phyloP scores from a whole-genome alignment of 2,113 vertebrate species.

The Labeo rohita region DNA sequence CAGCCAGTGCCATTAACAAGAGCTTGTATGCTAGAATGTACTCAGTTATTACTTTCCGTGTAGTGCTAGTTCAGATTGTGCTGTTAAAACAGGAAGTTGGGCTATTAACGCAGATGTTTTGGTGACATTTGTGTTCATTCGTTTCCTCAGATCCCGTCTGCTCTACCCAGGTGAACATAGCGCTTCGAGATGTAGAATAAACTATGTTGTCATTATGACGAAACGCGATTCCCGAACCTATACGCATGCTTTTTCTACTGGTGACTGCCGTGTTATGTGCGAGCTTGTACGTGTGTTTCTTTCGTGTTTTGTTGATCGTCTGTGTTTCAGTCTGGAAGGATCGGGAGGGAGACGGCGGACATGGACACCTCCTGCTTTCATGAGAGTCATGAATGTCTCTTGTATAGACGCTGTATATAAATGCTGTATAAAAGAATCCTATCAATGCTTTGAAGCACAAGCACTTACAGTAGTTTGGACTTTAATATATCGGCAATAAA shows the following conservation, averaged over 20 bases:
- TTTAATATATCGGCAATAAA: constrained; percentile 78
- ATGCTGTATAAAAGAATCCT: constrained; percentile 78
- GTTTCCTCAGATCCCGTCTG: constrained; percentile 53
- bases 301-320: constrained; percentile 44
- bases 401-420: constrained; percentile 85
- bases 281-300: constrained; percentile 45
- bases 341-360: constrained; percentile 60
- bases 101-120: constrained; percentile 62
- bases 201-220: constrained; percentile 70
- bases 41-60: constrained; percentile 68
- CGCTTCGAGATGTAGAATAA: constrained; percentile 74
- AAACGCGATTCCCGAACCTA: constrained; percentile 72
- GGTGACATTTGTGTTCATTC: constrained; percentile 46
- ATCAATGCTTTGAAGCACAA: constrained; percentile 77
- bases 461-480: constrained; percentile 75
- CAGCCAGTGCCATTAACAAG: constrained; percentile 63
- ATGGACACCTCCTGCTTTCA: constrained; percentile 66
- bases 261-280: constrained; percentile 63
- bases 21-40: constrained; percentile 72
- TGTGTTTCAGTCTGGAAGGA: constrained; percentile 48
- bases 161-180: constrained; percentile 64
- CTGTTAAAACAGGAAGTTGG: constrained; percentile 63
- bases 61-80: constrained; percentile 67
- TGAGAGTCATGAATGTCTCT: constrained; percentile 80
- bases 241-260: constrained; percentile 72